phyloP scores from a whole-genome alignment of 2,888 invertebrate species.

The Macaria notata region DNA sequence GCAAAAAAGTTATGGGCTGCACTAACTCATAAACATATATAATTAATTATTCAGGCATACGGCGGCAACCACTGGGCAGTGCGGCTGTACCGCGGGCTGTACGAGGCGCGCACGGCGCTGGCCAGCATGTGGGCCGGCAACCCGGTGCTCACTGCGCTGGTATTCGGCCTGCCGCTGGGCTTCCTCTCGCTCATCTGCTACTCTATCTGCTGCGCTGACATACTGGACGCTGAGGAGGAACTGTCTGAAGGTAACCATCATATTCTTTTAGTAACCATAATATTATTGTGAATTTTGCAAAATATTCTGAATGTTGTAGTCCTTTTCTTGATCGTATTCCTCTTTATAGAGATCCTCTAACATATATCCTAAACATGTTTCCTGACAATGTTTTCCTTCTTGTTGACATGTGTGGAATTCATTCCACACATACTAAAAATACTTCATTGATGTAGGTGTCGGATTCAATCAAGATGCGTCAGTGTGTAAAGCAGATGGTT shows the following conservation, averaged over 20 bases:
- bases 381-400: too few species aligned
- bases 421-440: too few species aligned
- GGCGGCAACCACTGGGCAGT: conserved; percentile 92
- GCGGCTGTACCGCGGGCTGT: conserved; percentile 89
- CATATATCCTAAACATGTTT: too few species aligned
- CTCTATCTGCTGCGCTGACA: conserved; percentile 97
- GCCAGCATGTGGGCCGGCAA: conserved; percentile 95
- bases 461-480: too few species aligned
- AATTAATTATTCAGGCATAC: conserved; percentile 81
- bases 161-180: conserved; percentile 96
- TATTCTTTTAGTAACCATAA: conserved; percentile 10
- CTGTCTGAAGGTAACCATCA: conserved; percentile 69
- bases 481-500: too few species aligned
- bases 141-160: conserved; percentile 94
- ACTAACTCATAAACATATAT: too few species aligned
- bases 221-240: conserved; percentile 94
- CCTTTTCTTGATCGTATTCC: too few species aligned
- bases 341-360: too few species aligned
- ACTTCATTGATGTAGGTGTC: too few species aligned
- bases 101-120: conserved; percentile 91
- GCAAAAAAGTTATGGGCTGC: too few species aligned
- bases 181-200: conserved; percentile 97
- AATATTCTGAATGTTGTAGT: too few species aligned
- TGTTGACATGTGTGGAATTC: too few species aligned
- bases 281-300: conserved; percentile 1